Percentiles rank a stretch among this genome's conserved stretches.
These are phyloP conservation scores for Notolepis coatsorum DNA, from an alignment of 2,797 vertebrate genomes.

Conservation along the genomic window DNA sequence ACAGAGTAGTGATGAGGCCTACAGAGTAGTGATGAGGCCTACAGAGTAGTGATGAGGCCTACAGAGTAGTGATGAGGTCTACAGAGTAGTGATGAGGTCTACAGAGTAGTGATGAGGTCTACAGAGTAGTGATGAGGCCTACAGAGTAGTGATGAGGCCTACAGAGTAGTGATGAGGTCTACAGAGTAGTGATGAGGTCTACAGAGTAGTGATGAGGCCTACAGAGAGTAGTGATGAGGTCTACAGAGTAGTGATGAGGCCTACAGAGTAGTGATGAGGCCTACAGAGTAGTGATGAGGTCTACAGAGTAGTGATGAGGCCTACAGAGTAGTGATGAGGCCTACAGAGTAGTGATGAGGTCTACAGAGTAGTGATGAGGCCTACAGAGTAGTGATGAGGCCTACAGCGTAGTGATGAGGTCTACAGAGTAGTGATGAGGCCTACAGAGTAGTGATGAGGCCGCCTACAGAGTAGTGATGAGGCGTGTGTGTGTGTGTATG, in stretches of 20 bases:
- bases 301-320: conserved; percentile 41
- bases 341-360: conserved; percentile 49
- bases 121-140: conserved; percentile 15
- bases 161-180: conserved; percentile 45
- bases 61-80: conserved; percentile 45
- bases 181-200: conserved; percentile 50
- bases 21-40: conserved; percentile 15
- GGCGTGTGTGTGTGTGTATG: conserved; percentile 19
- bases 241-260: conserved; percentile 44
- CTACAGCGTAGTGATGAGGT: conserved; percentile 40
- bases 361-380: no score
- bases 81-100: conserved; percentile 50
- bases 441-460: conserved; percentile 49
- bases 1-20: conserved; percentile 34
- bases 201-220: no score
- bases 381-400: conserved; percentile 13
- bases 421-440: conserved; percentile 44
- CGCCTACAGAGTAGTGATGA: no score
- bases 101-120: no score
- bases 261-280: conserved; percentile 40
- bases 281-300: conserved; percentile 13
- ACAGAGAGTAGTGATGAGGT: conserved; percentile 35
- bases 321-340: conserved; percentile 44
- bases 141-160: conserved; percentile 40
- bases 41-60: conserved; percentile 40